A percentile compares a stretch with the other conserved stretches of the same genome.
These are phyloP conservation scores for Capitella teleta DNA, from an alignment of 1,140 invertebrate species.

Conservation along the genomic window DNA sequence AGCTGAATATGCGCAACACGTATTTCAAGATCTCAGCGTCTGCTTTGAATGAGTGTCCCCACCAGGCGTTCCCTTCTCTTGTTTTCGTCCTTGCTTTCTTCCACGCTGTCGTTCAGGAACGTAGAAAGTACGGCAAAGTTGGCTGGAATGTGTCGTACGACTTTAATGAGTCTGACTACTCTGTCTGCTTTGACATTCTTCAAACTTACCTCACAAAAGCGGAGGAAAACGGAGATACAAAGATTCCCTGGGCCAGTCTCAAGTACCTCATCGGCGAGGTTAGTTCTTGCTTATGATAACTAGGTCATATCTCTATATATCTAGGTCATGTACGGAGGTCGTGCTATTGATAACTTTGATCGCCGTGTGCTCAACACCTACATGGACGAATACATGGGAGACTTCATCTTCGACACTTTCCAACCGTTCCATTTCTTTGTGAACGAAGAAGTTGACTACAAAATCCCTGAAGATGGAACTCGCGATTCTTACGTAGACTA, in stretches of 20 bases:
- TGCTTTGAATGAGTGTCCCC: constrained; percentile 49
- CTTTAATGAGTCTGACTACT: constrained; percentile 82
- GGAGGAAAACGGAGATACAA: constrained; percentile 46
- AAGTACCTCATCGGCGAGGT: constrained; percentile 83
- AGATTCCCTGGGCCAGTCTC: constrained; percentile 73
- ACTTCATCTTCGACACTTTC: constrained; percentile 79
- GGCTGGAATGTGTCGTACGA: constrained; percentile 88
- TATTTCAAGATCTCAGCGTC: constrained; percentile 68
- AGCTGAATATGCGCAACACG: constrained; percentile 75
- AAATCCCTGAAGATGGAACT: constrained; percentile 52
- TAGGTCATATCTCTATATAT: neutral
- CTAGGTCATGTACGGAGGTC: constrained; percentile 73
- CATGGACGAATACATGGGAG: constrained; percentile 87
- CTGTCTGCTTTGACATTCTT: constrained; percentile 64
- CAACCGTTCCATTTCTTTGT: constrained; percentile 79
- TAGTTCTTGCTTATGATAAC: neutral
- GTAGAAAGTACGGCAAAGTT: constrained; percentile 78
- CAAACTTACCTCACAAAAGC: constrained; percentile 69
- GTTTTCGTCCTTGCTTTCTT: constrained; percentile 43
- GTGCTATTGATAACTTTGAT: constrained; percentile 81
- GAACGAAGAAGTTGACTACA: constrained; percentile 63
- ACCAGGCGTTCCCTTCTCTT: constrained; percentile 41
- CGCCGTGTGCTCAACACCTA: constrained; percentile 71
- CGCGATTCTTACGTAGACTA: constrained; percentile 18
- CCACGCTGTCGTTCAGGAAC: constrained; percentile 66